These are phyloP conservation scores for Mus spicilegus DNA, from an alignment of 2,113 vertebrate species.

Conservation along the genomic window DNA sequence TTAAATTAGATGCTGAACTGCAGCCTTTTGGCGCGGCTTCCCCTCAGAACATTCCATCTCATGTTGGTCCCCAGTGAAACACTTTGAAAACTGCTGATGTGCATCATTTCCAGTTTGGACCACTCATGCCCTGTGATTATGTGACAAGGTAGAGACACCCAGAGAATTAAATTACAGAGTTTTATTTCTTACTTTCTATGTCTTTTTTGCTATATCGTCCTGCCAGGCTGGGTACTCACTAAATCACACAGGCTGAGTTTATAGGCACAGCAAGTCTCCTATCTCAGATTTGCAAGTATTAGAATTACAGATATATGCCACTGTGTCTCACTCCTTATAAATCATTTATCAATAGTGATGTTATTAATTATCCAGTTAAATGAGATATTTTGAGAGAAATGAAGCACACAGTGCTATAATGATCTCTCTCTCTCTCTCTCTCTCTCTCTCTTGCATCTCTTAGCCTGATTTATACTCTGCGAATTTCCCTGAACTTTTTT, in stretches of 20 bases:
- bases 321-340: neutral
- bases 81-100: conserved; percentile 10
- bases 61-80: neutral
- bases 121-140: neutral
- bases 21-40: neutral
- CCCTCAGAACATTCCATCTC: neutral
- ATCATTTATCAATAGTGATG: neutral
- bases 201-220: neutral
- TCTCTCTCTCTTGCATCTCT: neutral
- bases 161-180: neutral
- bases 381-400: conserved; percentile 54
- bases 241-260: neutral
- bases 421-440: neutral
- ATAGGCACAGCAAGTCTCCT: neutral
- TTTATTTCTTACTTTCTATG: conserved; percentile 27
- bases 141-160: neutral
- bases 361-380: neutral
- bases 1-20: neutral
- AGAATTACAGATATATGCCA: neutral
- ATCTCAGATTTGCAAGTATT: neutral
- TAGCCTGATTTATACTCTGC: neutral
- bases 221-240: neutral
- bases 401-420: neutral
- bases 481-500: neutral
- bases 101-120: neutral